Conservation (phyloP, 2,113 vertebrate species). For the Charadrius vociferus region DNA sequence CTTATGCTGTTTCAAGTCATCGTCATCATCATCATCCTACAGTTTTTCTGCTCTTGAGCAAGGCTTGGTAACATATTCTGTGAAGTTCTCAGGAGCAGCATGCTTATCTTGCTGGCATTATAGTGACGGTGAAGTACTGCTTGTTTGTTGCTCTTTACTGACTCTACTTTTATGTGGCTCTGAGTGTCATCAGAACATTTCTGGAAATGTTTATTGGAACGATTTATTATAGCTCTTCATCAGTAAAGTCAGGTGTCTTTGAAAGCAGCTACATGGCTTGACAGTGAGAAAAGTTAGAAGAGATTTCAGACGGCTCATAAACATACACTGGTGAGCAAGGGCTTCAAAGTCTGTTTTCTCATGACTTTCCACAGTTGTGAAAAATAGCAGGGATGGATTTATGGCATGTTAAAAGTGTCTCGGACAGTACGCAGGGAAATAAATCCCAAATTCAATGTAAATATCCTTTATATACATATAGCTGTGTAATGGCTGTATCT, state of each 20-base stretch:
- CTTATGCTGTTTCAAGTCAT: not conserved
- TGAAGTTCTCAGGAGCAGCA: accelerated
- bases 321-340: not conserved
- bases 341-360: not conserved
- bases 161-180: not conserved
- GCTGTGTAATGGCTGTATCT: not conserved
- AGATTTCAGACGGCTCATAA: not conserved
- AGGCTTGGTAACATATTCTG: not conserved
- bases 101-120: not conserved
- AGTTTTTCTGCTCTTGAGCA: not conserved
- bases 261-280: not conserved
- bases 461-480: not conserved
- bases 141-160: not conserved
- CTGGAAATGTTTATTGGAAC: not conserved
- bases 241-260: not conserved
- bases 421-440: not conserved
- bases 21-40: not conserved
- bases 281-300: not conserved
- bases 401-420: not conserved
- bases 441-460: not conserved
- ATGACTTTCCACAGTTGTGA: not conserved
- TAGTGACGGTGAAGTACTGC: accelerated
- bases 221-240: not conserved
- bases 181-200: not conserved
- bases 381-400: not conserved